These are phyloP conservation scores for Drosophila ambigua DNA, from an alignment of 1,140 invertebrate genomes.

Conservation along the genomic window DNA sequence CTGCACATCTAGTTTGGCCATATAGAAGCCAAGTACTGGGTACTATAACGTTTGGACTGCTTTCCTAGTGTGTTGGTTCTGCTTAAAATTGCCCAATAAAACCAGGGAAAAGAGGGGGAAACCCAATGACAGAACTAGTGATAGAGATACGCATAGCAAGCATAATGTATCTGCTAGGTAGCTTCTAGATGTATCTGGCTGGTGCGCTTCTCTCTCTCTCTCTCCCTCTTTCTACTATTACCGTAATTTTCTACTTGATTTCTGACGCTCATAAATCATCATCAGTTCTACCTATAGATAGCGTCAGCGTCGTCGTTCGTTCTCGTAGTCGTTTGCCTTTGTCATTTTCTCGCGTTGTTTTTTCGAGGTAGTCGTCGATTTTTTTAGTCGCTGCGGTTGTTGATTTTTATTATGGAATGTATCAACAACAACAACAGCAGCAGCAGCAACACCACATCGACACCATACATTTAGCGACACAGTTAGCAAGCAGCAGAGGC, in stretches of 20 bases:
- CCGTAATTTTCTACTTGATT: conserved; percentile 82
- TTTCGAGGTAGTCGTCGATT: conserved; percentile 67
- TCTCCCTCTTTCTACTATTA: conserved; percentile 62
- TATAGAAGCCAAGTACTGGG: too few relatives aligned
- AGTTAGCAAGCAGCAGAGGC: conserved; percentile 56
- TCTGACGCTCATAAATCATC: conserved; percentile 83
- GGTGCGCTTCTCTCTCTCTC: neutral
- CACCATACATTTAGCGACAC: conserved; percentile 68
- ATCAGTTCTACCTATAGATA: conserved; percentile 75
- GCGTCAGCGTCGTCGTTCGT: conserved; percentile 47
- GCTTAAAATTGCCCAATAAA: conserved; percentile 63
- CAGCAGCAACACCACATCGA: conserved; percentile 7
- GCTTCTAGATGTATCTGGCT: neutral
- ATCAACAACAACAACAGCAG: conserved; percentile 43
- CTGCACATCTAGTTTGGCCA: too few relatives aligned
- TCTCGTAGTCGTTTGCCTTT: conserved; percentile 23
- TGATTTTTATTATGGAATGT: conserved; percentile 70
- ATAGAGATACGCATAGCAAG: conserved; percentile 11
- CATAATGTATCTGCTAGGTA: conserved; percentile 23
- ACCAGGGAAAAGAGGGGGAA: too few relatives aligned
- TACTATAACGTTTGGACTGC: neutral
- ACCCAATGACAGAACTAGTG: too few relatives aligned
- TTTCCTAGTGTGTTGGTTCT: conserved; percentile 7
- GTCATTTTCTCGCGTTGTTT: conserved; percentile 44
- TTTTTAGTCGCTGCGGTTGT: conserved; percentile 41